Conservation (phyloP, 1,140 invertebrate species). For the Listronotus oregonensis region DNA sequence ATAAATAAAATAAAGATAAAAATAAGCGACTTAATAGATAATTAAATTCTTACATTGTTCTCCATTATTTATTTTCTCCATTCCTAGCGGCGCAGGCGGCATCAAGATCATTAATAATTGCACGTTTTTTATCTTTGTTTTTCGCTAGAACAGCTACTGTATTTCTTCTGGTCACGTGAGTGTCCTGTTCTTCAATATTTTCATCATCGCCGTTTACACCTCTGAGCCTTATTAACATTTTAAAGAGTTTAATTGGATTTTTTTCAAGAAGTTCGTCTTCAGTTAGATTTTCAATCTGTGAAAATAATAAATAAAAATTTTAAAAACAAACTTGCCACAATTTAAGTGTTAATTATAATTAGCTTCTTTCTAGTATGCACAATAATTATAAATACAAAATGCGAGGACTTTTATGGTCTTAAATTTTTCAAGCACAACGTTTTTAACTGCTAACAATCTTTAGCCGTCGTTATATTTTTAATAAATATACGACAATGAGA, state of each 20-base stretch:
- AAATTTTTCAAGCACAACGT: no score
- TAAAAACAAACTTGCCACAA: no score
- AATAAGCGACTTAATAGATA: no score
- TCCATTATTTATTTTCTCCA: constrained; percentile 15
- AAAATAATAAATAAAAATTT: not conserved
- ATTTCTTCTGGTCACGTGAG: constrained; percentile 38
- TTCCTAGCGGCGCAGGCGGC: constrained; percentile 27
- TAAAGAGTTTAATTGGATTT: constrained; percentile 39
- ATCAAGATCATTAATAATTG: constrained; percentile 36
- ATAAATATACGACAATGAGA: no score
- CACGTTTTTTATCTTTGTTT: constrained; percentile 30
- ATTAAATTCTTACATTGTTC: constrained; percentile 18
- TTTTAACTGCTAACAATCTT: no score
- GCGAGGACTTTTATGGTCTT: no score
- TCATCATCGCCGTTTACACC: constrained; percentile 55
- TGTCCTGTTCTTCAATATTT: constrained; percentile 47
- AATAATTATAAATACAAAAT: no score
- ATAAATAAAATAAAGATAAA: no score
- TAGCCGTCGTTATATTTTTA: no score
- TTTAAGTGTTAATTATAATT: no score
- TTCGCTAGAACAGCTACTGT: constrained; percentile 35
- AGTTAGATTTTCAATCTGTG: constrained; percentile 37
- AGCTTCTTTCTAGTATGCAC: no score
- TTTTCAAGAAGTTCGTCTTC: constrained; percentile 33
- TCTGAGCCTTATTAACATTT: constrained; percentile 49